Conservation (phyloP, 2,888 invertebrate species). For the Rhingia campestris region DNA sequence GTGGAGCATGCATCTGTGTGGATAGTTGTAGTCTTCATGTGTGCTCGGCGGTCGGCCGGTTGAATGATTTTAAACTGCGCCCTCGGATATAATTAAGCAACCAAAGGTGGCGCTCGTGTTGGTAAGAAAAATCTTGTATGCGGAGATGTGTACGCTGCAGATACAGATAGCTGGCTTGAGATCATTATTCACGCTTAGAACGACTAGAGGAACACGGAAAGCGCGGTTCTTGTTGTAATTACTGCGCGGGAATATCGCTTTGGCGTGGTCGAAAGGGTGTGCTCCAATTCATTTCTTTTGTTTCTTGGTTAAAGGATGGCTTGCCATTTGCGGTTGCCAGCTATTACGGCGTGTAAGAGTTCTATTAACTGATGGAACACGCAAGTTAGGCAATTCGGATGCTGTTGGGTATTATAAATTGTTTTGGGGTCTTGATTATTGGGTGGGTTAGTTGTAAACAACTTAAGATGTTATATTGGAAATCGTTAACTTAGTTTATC, state of each 20-base stretch:
- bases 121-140: constrained; percentile 23
- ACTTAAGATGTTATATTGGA: too few relatives aligned
- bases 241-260: constrained; percentile 13
- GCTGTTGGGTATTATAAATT: too few relatives aligned
- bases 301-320: too few relatives aligned
- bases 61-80: constrained; percentile 54
- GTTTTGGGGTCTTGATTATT: too few relatives aligned
- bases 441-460: too few relatives aligned
- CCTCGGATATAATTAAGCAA: constrained; percentile 56
- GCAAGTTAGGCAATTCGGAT: too few relatives aligned
- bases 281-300: neutral
- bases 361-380: too few relatives aligned
- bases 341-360: too few relatives aligned
- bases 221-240: constrained; percentile 52
- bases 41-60: constrained; percentile 19
- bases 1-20: constrained; percentile 36
- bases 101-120: constrained; percentile 66
- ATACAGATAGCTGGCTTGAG: constrained; percentile 39
- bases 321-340: too few relatives aligned
- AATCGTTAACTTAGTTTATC: too few relatives aligned
- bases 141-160: constrained; percentile 10
- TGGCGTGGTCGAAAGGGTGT: constrained; percentile 9
- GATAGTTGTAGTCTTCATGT: neutral
- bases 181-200: constrained; percentile 60
- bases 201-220: constrained; percentile 27